Base-by-base conservation (phyloP, 2,888 invertebrate species). In the Torymus aiolomorphi region DNA sequence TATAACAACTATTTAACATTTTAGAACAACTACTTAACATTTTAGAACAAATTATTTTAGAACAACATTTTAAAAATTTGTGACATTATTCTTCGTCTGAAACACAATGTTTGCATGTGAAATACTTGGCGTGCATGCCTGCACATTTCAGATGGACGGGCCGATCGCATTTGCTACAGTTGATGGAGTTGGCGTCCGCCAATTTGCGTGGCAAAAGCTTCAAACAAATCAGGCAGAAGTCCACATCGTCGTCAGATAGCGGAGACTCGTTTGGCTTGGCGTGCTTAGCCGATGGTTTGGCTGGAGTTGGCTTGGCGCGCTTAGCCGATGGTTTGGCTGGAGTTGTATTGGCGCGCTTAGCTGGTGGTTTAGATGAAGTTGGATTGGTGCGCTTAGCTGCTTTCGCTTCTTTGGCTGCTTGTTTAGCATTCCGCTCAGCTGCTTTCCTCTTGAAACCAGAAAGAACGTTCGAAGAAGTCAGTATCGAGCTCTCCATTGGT, bases 51-150 rank as follows among this genome's bases (percentile, higher is more conserved):
- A 56, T 14, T 56, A 56, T 11, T 13, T 13, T 4, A 56, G n/a
- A 56, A 56, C 11, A 14, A 14, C 14, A 13, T 56, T 56, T 13
- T 13, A 56, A 14, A 56, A 56, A 56, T 56, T 56, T 13, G 11
- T 56, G 14, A 56, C 14, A 56, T 11, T 4, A 14, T 56, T 56
- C 1, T 14, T 56, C 0, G 56, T 56, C 56, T 56, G 56, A 56
- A 56, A 13, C 56, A 56, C 56, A 56, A 56, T 56, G 56, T 56
- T 56, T 56, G 56, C 56, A 56, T 4, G 11, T 56, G 56, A 56
- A 56, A 14, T 56, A 56, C 14, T 14, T 11, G 56, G 8, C 14
- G 14, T 14, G 56, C 14, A 56, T 56, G 56, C 14, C 56, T 13
- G 56, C 56, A 14, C 56, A 56, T 56, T 56, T 56, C n/a, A 56